Conservation (phyloP, 2,797 vertebrate genomes). For the Oceanodroma leucorhoa region DNA sequence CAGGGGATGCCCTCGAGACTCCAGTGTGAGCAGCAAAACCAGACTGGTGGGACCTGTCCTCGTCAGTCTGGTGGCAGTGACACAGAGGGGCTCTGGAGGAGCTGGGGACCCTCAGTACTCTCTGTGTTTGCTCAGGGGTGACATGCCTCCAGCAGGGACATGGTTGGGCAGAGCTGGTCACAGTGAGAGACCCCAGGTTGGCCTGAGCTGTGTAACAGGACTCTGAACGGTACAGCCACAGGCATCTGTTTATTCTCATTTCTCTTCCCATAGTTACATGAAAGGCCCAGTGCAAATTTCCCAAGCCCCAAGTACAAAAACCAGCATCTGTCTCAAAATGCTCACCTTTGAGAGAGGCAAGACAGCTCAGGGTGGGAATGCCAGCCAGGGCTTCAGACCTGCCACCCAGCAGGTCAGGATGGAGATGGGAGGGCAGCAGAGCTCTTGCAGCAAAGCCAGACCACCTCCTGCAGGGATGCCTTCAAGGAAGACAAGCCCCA, state of each 20-base stretch:
- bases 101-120: neutral
- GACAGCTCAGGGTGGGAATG: neutral
- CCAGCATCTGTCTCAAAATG: accelerated
- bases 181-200: neutral
- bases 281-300: neutral
- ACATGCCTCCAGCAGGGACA: neutral
- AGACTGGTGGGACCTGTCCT: neutral
- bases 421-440: neutral
- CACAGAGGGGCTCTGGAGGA: neutral
- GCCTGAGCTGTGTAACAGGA: neutral
- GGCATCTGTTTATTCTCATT: neutral
- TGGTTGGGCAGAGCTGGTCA: neutral
- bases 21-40: neutral
- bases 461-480: neutral
- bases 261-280: accelerated
- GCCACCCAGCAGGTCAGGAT: neutral
- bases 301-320: neutral
- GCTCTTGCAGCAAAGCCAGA: neutral
- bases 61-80: neutral
- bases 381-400: neutral
- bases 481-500: neutral
- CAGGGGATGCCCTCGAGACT: accelerated
- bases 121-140: neutral
- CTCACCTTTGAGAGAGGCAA: neutral
- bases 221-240: neutral